Conservation (phyloP, 2,888 invertebrate species). For the Meta bourneti region DNA sequence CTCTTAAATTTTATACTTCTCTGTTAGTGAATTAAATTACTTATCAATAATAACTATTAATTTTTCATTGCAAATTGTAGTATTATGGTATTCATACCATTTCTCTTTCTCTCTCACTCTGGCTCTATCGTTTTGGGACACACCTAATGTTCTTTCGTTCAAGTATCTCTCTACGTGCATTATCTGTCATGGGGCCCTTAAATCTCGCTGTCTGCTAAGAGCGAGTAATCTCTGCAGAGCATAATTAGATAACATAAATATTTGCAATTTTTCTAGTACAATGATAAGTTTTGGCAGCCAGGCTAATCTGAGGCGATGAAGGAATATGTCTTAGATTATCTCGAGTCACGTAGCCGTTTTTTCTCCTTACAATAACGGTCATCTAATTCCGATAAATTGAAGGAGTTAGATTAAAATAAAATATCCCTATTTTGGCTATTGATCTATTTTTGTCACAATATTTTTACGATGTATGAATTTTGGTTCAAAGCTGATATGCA, state of each 20-base stretch:
- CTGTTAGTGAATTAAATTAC: too few species aligned
- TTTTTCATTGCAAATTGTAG: too few species aligned
- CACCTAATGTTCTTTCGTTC: not conserved
- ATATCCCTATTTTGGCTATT: not conserved
- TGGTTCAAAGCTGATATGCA: too few species aligned
- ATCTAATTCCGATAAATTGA: not conserved
- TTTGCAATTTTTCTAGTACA: not conserved
- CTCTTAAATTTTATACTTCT: too few species aligned
- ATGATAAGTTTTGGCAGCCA: constrained; percentile 5
- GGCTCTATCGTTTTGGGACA: too few species aligned
- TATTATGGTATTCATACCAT: too few species aligned
- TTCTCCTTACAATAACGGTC: not conserved
- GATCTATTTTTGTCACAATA: not conserved
- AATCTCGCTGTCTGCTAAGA: not conserved
- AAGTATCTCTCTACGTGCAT: not conserved
- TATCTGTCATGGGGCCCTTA: not conserved
- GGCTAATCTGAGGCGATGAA: constrained; percentile 3
- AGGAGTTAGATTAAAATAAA: not conserved
- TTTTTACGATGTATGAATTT: not conserved
- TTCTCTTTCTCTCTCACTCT: too few species aligned
- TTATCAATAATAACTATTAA: too few species aligned
- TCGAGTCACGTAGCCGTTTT: constrained; percentile 13
- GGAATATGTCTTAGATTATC: not conserved
- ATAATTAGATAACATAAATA: constrained; percentile 9
- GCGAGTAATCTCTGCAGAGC: not conserved